phyloP scores from a whole-genome alignment of 1,140 invertebrate species.

The Reticulitermes speratus region DNA sequence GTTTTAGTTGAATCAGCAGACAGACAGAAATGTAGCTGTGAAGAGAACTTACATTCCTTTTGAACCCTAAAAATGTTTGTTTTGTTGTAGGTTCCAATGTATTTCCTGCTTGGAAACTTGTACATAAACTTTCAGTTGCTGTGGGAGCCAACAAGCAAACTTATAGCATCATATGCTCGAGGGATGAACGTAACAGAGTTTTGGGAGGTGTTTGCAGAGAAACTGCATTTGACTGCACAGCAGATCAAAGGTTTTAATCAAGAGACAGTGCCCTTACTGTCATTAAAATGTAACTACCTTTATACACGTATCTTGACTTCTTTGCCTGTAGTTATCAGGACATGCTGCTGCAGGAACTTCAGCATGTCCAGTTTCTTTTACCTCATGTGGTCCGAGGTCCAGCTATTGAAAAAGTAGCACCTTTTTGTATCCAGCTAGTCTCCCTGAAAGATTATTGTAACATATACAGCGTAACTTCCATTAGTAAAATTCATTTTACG shows the following conservation, averaged over 20 bases:
- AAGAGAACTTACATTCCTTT: no score
- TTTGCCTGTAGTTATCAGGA: no score
- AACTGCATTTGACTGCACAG: constrained; percentile 53
- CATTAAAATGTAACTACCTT: background rate
- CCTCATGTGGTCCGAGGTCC: no score
- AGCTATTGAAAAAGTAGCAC: no score
- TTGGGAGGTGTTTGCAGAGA: constrained; percentile 71
- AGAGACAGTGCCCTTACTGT: background rate
- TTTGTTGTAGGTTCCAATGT: constrained; percentile 60
- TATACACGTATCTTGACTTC: background rate
- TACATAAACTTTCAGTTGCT: constrained; percentile 85
- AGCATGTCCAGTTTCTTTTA: no score
- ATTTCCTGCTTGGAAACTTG: constrained; percentile 77
- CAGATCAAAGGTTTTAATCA: background rate
- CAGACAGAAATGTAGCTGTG: no score
- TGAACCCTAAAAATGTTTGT: constrained; percentile 33
- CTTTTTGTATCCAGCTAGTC: no score
- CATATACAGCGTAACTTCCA: no score
- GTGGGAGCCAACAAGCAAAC: constrained; percentile 77
- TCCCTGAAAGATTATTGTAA: no score
- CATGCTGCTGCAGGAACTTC: no score
- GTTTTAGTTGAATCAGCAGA: no score
- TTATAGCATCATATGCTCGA: constrained; percentile 71
- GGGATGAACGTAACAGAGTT: constrained; percentile 65
- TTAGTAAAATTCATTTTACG: no score